These are phyloP conservation scores for Ptychadena robeensis DNA, from an alignment of 2,797 vertebrate species.

Conservation along the genomic window DNA sequence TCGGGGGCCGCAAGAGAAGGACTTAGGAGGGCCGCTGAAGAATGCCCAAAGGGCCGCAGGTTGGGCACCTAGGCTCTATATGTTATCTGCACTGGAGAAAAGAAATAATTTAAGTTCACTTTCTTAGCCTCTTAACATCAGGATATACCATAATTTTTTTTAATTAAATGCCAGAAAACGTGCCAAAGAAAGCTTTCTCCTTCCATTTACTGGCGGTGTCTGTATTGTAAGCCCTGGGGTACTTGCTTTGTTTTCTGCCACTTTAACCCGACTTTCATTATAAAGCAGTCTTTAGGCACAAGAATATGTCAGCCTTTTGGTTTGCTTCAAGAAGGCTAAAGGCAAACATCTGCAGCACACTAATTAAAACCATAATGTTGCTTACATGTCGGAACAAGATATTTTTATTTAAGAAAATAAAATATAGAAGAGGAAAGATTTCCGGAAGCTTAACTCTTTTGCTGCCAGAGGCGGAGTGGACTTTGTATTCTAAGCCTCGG, in stretches of 20 bases:
- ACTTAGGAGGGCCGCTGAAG: no score
- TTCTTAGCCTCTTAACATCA: neutral
- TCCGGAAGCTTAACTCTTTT: slow-evolving; percentile 54
- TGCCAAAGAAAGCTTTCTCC: neutral
- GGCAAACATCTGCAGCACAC: slow-evolving; percentile 45
- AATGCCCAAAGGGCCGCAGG: no score
- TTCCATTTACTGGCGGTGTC: neutral
- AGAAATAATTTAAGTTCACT: neutral
- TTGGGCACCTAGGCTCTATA: neutral
- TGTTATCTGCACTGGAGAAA: neutral
- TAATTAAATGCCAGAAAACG: neutral
- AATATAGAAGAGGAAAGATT: slow-evolving; percentile 54
- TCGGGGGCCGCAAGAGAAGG: no score
- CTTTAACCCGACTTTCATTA: slow-evolving; percentile 27
- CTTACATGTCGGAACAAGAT: slow-evolving; percentile 57
- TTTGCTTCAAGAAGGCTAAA: slow-evolving; percentile 21
- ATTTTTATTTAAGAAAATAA: slow-evolving; percentile 58
- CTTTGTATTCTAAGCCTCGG: neutral
- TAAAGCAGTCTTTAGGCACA: slow-evolving; percentile 5
- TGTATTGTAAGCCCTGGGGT: slow-evolving; percentile 5
- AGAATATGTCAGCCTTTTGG: neutral
- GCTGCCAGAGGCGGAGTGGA: slow-evolving; percentile 15
- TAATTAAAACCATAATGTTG: slow-evolving; percentile 60
- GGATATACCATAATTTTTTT: neutral
- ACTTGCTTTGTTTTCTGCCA: neutral